A percentile compares a stretch with the other conserved stretches of the same genome.
These are phyloP conservation scores for Ancistrus triradiatus DNA, from an alignment of 2,113 vertebrate genomes.

Conservation along the genomic window DNA sequence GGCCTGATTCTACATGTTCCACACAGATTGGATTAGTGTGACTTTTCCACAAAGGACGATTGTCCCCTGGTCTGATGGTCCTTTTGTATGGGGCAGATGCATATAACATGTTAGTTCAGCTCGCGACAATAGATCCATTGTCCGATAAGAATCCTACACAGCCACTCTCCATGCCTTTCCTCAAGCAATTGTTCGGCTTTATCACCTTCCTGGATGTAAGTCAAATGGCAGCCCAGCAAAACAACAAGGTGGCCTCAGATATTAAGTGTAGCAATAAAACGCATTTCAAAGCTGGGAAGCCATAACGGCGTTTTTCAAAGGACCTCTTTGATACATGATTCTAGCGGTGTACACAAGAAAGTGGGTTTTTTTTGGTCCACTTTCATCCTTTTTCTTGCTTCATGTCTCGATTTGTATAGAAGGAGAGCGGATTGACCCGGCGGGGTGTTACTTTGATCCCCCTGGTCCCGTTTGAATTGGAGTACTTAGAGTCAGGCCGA, in stretches of 20 bases:
- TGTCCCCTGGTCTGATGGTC: constrained; percentile 57
- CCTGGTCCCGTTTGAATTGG: not conserved
- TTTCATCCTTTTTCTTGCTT: constrained; percentile 52
- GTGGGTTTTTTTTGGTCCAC: constrained; percentile 45
- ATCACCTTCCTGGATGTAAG: not conserved
- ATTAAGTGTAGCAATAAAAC: constrained; percentile 32
- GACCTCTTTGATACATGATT: constrained; percentile 55
- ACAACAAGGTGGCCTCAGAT: not conserved
- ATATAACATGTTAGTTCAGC: constrained; percentile 10
- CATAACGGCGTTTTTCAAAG: constrained; percentile 53
- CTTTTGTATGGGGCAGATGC: constrained; percentile 30
- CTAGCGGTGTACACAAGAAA: constrained; percentile 44
- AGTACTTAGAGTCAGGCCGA: constrained; percentile 39
- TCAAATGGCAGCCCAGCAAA: not conserved
- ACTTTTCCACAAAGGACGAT: constrained; percentile 64
- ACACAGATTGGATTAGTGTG: constrained; percentile 68
- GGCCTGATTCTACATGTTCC: constrained; percentile 65
- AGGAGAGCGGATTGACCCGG: constrained; percentile 18
- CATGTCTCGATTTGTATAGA: constrained; percentile 29
- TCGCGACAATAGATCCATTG: constrained; percentile 5
- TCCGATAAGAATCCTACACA: not conserved
- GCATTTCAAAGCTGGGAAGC: constrained; percentile 48
- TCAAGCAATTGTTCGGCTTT: not conserved
- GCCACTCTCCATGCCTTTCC: not conserved
- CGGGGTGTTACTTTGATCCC: constrained; percentile 38